Evolutionary conservation across 2,797 vertebrate genomes (phyloP).

Genomic region (Alauda arvensis): DNA sequence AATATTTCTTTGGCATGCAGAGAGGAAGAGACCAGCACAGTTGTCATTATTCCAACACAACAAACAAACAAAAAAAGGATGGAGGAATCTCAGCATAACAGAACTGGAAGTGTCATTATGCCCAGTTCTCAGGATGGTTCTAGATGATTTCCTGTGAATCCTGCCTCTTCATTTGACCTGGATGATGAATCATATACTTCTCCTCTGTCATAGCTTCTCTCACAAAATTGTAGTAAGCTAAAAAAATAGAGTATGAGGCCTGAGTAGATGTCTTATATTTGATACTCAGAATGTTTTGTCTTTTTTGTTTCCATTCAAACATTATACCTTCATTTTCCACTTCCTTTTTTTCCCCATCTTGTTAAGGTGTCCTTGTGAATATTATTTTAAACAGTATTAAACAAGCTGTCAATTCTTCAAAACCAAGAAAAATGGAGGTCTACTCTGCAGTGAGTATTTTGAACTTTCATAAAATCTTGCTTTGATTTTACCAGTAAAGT

Average conservation of each 20-base stretch:
- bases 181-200: not conserved
- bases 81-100: not conserved
- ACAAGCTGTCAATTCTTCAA: constrained; percentile 67
- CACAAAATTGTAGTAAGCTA: not conserved
- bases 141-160: not conserved
- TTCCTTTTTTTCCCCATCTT: constrained; percentile 5
- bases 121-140: not conserved
- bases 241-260: not conserved
- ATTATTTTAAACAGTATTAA: constrained; percentile 83
- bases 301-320: not conserved
- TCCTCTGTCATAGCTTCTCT: not conserved
- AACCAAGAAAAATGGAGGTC: constrained; percentile 78
- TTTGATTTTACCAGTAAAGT: not conserved
- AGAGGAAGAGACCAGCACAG: not conserved
- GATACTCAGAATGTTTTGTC: not conserved
- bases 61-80: not conserved
- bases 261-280: not conserved
- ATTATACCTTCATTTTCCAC: not conserved
- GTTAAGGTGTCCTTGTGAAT: constrained; percentile 82
- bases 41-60: not conserved
- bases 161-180: not conserved
- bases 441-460: constrained; percentile 85
- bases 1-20: not conserved
- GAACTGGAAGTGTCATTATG: not conserved
- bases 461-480: not conserved